Percentiles rank a stretch among this genome's conserved stretches.
phyloP scores from a whole-genome alignment of 1,140 invertebrate species.

The Drosophila saltans region DNA sequence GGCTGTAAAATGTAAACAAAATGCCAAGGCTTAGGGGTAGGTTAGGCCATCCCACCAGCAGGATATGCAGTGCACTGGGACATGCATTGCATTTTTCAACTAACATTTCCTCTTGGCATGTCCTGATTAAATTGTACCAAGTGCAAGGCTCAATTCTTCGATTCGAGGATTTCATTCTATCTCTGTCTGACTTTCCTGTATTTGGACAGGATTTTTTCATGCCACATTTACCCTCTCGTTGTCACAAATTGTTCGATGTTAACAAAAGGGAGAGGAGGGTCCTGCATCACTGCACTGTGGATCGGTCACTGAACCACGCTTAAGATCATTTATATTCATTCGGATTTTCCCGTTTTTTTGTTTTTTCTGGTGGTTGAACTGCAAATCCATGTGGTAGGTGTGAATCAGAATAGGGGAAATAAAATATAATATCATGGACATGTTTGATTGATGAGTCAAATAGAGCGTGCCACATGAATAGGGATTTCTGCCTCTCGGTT shows the following conservation, averaged over 20 bases:
- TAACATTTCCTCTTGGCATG: constrained; percentile 27
- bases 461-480: constrained; percentile 75
- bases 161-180: constrained; percentile 18
- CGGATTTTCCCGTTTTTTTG: constrained; percentile 1
- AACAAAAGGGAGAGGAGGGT: constrained; percentile 25
- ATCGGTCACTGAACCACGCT: constrained; percentile 46
- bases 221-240: constrained; percentile 25
- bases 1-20: constrained; percentile 39
- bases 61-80: constrained; percentile 8
- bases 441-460: constrained; percentile 71
- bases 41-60: not conserved
- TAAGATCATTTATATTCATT: constrained; percentile 64
- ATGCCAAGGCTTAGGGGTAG: constrained; percentile 46
- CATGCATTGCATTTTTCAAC: constrained; percentile 47
- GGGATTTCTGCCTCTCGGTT: constrained; percentile 40
- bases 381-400: constrained; percentile 59
- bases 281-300: constrained; percentile 24
- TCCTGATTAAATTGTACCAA: constrained; percentile 72
- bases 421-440: constrained; percentile 29
- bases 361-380: constrained; percentile 14
- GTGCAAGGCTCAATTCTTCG: constrained; percentile 38
- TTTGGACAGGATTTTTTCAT: constrained; percentile 57
- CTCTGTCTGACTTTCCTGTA: constrained; percentile 11
- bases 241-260: constrained; percentile 44
- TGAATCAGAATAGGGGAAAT: constrained; percentile 59